These are phyloP conservation scores for Eristalis intricaria DNA, from an alignment of 2,888 invertebrate genomes.

Conservation along the genomic window DNA sequence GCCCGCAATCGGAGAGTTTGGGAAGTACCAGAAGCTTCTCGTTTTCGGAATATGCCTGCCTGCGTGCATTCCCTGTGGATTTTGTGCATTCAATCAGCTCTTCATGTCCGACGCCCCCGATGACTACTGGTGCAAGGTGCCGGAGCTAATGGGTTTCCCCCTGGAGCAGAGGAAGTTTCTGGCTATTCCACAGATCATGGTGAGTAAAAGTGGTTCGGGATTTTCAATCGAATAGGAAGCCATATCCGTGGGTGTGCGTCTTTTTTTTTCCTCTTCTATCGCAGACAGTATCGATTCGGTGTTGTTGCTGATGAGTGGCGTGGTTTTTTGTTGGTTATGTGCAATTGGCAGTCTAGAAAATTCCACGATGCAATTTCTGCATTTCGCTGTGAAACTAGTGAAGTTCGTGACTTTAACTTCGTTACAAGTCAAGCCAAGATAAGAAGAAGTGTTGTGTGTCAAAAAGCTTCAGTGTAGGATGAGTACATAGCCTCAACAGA, in stretches of 20 bases:
- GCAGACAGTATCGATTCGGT: conserved; percentile 55
- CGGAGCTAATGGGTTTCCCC: conserved; percentile 84
- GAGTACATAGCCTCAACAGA: too few species aligned
- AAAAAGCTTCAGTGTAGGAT: too few species aligned
- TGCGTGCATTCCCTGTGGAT: conserved; percentile 94
- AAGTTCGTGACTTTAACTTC: not conserved
- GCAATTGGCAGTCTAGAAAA: not conserved
- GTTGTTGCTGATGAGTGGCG: not conserved
- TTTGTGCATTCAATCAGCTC: conserved; percentile 95
- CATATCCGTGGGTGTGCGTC: conserved; percentile 36
- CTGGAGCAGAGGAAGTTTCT: conserved; percentile 84
- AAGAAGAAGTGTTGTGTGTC: too few species aligned
- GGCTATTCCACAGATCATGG: conserved; percentile 85
- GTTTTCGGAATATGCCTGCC: conserved; percentile 93
- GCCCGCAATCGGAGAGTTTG: conserved; percentile 94
- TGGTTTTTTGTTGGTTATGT: not conserved
- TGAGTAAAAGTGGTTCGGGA: conserved; percentile 75
- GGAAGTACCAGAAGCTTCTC: conserved; percentile 92
- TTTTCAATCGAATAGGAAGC: conserved; percentile 50
- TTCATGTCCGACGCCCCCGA: conserved; percentile 95
- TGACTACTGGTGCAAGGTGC: conserved; percentile 92
- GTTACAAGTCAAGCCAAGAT: not conserved
- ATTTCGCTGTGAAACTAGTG: not conserved
- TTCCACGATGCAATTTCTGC: not conserved
- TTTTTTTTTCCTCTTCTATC: not conserved